phyloP scores from a whole-genome alignment of 2,113 vertebrate species.

The Catharus fuscescens region DNA sequence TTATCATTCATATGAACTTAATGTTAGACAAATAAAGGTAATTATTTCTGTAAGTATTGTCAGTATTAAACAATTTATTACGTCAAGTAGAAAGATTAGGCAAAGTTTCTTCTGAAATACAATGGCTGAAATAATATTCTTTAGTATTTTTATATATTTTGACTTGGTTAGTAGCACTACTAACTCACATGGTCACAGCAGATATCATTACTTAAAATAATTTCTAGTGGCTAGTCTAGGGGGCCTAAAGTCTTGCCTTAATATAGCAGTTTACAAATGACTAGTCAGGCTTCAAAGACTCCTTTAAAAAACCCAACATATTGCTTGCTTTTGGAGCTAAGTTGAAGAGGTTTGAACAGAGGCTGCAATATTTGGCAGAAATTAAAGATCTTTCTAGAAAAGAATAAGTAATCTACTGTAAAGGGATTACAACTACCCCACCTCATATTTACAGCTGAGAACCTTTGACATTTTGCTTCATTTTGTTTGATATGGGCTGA shows the following conservation, averaged over 20 bases:
- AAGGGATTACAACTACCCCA: neutral
- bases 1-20: conserved; percentile 5
- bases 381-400: neutral
- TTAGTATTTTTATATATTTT: neutral
- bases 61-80: neutral
- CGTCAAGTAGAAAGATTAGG: neutral
- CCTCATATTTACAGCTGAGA: neutral
- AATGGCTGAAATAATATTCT: neutral
- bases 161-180: neutral
- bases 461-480: neutral
- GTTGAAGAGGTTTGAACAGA: neutral
- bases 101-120: neutral
- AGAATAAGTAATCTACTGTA: neutral
- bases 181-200: neutral
- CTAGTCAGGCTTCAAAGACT: neutral
- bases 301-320: rapidly evolving
- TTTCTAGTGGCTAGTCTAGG: neutral
- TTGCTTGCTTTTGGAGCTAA: neutral
- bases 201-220: neutral
- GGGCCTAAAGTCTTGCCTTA: neutral
- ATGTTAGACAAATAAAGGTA: conserved; percentile 45
- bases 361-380: neutral
- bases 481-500: neutral
- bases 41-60: conserved; percentile 11
- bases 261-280: neutral